Percentiles rank a stretch among this genome's conserved stretches.
These are phyloP conservation scores for Cryptus armator DNA, from an alignment of 2,888 invertebrate species.

Conservation along the genomic window DNA sequence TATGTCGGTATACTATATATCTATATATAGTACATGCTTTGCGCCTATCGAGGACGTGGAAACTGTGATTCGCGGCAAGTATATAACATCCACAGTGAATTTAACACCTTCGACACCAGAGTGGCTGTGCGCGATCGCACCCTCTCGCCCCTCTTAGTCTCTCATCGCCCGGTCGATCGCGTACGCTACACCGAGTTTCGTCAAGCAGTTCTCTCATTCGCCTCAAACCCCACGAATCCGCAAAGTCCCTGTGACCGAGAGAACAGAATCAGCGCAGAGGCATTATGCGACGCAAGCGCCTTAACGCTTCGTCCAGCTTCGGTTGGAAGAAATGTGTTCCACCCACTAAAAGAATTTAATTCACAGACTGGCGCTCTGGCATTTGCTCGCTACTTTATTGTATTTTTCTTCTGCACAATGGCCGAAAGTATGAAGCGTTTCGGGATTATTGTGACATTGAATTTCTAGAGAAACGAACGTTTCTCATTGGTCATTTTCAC, in stretches of 20 bases:
- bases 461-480: not conserved
- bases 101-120: slow-evolving; percentile 80
- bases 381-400: not conserved
- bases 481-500: not conserved
- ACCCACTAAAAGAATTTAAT: not conserved
- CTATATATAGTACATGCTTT: slow-evolving; percentile 12
- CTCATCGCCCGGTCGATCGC: slow-evolving; percentile 45
- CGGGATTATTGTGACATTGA: not conserved
- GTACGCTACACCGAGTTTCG: slow-evolving; percentile 12
- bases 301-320: not conserved
- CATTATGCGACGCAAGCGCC: slow-evolving; percentile 37
- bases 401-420: not conserved
- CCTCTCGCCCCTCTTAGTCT: slow-evolving; percentile 47
- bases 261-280: slow-evolving; percentile 20
- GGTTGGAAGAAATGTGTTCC: not conserved
- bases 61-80: slow-evolving; percentile 76
- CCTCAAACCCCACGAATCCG: slow-evolving; percentile 44
- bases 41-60: slow-evolving; percentile 70
- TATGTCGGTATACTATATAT: not conserved
- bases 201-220: slow-evolving; percentile 31
- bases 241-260: slow-evolving; percentile 1
- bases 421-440: not conserved
- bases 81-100: slow-evolving; percentile 79
- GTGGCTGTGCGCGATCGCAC: slow-evolving; percentile 47
- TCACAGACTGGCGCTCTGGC: not conserved